A percentile compares a stretch with the other conserved stretches of the same genome.
Conservation (phyloP, 2,797 vertebrate genomes). For the Gallinago solitaria region DNA sequence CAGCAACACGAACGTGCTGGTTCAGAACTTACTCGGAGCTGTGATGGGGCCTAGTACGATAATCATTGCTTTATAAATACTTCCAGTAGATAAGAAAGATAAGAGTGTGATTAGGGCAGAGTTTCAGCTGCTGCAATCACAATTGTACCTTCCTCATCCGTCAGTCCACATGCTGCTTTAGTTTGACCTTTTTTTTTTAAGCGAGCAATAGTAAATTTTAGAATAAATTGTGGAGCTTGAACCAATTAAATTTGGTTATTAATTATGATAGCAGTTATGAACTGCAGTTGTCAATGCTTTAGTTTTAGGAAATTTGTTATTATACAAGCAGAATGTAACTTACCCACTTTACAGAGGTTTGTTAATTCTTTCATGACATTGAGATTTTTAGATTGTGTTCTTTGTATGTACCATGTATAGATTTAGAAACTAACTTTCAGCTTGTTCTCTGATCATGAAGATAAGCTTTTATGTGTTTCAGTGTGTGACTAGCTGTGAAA, state of each 20-base stretch:
- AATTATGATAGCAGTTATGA: background rate
- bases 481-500: slow-evolving; percentile 44
- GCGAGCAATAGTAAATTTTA: background rate
- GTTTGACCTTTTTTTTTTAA: background rate
- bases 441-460: background rate
- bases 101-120: slow-evolving; percentile 39
- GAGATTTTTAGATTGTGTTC: background rate
- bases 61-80: slow-evolving; percentile 52
- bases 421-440: background rate
- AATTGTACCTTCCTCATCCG: background rate
- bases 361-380: background rate
- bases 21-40: background rate
- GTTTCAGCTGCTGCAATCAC: slow-evolving; percentile 8
- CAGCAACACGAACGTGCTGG: background rate
- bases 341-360: background rate
- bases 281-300: background rate
- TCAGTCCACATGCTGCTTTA: background rate
- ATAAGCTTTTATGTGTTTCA: slow-evolving; percentile 4
- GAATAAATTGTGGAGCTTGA: background rate
- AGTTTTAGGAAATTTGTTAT: background rate
- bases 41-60: slow-evolving; percentile 1
- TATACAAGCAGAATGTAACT: background rate
- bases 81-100: slow-evolving; percentile 51
- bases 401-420: background rate
- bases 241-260: background rate